Conservation (phyloP, 2,888 invertebrate genomes). For the Margaritifera margaritifera region DNA sequence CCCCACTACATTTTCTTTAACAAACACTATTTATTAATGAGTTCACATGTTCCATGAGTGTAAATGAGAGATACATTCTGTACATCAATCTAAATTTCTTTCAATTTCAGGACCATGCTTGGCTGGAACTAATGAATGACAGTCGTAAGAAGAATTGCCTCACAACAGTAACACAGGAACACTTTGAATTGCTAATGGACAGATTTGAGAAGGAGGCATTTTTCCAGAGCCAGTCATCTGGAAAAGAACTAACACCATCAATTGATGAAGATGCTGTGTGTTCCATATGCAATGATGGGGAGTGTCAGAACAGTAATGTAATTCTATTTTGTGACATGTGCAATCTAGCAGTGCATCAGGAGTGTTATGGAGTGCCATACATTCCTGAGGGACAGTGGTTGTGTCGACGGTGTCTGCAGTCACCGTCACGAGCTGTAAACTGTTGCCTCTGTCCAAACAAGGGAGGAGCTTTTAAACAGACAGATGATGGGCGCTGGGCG, state of each 20-base stretch:
- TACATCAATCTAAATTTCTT: not conserved
- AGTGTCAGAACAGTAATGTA: conserved; percentile 98
- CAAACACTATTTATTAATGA: too few relatives aligned
- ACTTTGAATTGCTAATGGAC: conserved; percentile 97
- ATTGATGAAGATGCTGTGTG: conserved; percentile 98
- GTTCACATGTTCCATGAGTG: too few relatives aligned
- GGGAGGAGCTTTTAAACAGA: conserved; percentile 99
- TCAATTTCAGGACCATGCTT: conserved; percentile 84
- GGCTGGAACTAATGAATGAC: conserved; percentile 92
- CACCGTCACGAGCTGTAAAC: conserved; percentile 95
- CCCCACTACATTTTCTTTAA: too few relatives aligned
- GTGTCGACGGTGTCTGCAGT: conserved; percentile 95
- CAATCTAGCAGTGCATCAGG: conserved; percentile 97
- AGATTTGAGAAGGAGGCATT: conserved; percentile 94
- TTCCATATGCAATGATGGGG: conserved; percentile 98
- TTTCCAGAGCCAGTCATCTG: conserved; percentile 73
- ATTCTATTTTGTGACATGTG: conserved; percentile 99
- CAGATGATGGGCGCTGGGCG: conserved; percentile 95
- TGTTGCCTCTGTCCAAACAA: conserved; percentile 99
- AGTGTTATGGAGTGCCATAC: conserved; percentile 98
- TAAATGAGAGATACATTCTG: not conserved
- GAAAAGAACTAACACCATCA: conserved; percentile 80
- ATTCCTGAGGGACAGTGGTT: conserved; percentile 99
- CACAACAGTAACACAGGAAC: conserved; percentile 87
- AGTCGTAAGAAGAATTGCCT: conserved; percentile 78